Evolutionary conservation across 2,113 vertebrate genomes (phyloP).

Genomic region (cattle (Bos taurus)): DNA sequence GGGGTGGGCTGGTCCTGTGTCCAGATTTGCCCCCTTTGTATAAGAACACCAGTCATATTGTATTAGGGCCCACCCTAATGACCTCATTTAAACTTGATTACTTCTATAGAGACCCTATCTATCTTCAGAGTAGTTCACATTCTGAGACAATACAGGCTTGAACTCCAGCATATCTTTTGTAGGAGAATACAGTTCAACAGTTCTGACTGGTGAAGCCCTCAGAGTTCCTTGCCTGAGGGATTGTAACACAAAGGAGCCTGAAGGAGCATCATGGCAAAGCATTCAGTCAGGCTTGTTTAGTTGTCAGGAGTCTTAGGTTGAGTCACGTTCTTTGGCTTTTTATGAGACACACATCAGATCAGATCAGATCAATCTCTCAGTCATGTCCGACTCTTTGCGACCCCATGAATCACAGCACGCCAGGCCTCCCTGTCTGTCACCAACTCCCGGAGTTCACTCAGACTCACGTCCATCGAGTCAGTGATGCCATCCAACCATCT

Average conservation of each 20-base stretch:
- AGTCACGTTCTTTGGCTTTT: background rate
- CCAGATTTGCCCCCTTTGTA: background rate
- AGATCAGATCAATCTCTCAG: too few species aligned
- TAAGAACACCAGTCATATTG: background rate
- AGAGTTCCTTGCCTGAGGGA: background rate
- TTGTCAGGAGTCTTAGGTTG: background rate
- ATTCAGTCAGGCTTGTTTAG: background rate
- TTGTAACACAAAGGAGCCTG: accelerated
- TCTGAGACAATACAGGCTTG: background rate
- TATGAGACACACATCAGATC: background rate
- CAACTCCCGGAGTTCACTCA: too few species aligned
- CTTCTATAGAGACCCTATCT: background rate
- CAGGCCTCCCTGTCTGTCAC: too few species aligned
- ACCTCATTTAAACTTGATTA: background rate
- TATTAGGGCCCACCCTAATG: background rate
- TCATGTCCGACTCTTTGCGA: too few species aligned
- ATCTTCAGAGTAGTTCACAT: background rate
- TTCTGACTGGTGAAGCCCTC: background rate
- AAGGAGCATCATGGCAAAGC: background rate
- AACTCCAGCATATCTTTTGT: background rate
- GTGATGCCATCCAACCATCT: too few species aligned
- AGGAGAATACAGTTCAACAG: background rate
- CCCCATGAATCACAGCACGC: too few species aligned
- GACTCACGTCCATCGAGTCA: too few species aligned
- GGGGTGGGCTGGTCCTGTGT: background rate